Evolutionary conservation across 1,140 invertebrate genomes (phyloP).

Genomic region (Globodera rostochiensis): DNA sequence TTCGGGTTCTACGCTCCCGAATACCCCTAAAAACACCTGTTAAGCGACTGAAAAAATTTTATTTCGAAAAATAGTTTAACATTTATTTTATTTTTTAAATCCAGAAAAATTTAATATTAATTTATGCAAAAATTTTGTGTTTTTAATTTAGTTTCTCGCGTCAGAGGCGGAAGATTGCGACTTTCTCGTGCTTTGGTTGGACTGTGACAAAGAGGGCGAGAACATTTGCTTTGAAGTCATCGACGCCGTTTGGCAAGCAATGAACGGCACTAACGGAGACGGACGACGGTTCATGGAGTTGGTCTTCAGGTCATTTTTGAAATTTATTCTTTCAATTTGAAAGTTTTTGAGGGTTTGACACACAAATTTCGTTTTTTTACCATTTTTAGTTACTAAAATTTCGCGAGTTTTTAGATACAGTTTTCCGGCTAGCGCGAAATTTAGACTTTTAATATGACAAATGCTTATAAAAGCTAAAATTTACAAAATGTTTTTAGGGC

Average conservation of each 20-base stretch:
- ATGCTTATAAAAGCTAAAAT: background rate
- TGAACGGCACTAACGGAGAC: conserved; percentile 60
- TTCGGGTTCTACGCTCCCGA: no score
- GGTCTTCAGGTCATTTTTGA: conserved; percentile 49
- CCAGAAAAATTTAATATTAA: background rate
- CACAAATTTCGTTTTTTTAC: background rate
- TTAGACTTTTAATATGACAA: no score
- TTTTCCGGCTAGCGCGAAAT: no score
- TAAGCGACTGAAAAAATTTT: no score
- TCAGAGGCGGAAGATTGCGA: conserved; percentile 77
- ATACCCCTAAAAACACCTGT: no score
- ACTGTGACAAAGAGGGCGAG: conserved; percentile 99
- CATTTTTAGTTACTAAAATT: no score
- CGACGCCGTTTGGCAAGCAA: conserved; percentile 64
- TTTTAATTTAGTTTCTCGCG: conserved; percentile 52
- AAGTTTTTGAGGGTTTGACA: background rate
- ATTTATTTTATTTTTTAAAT: no score
- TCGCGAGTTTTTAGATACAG: no score
- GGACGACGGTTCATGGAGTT: conserved; percentile 64
- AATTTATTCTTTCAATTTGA: background rate
- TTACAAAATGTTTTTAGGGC: conserved; percentile 75
- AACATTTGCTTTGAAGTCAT: conserved; percentile 81
- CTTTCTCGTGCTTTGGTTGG: conserved; percentile 92
- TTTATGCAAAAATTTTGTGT: background rate
- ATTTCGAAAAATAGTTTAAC: no score